Conservation (phyloP, 1,140 invertebrate species). For the Scylla paramamosain region DNA sequence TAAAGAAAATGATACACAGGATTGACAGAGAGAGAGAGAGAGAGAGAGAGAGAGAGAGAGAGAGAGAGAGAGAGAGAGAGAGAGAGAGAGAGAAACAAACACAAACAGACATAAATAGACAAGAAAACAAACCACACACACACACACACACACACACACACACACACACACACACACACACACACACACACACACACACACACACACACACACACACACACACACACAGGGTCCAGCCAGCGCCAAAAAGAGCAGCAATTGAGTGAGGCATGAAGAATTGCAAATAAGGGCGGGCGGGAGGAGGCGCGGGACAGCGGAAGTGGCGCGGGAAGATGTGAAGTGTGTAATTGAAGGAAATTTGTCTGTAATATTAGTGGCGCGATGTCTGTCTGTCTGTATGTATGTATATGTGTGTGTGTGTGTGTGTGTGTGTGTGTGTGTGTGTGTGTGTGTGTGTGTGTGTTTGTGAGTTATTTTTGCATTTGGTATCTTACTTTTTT, state of each 20-base stretch:
- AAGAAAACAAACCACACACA: too few species aligned
- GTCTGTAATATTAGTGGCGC: background rate
- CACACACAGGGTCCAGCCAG: background rate
- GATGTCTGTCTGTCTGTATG: background rate
- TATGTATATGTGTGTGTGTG: background rate
- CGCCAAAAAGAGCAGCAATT: constrained; percentile 37
- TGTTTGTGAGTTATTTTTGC: too few species aligned
- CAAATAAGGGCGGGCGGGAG: constrained; percentile 43
- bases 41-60: background rate
- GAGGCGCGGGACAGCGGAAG: too few species aligned
- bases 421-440: background rate
- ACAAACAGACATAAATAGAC: too few species aligned
- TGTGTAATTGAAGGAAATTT: too few species aligned
- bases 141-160: background rate
- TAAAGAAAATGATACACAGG: too few species aligned
- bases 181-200: background rate
- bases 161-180: background rate
- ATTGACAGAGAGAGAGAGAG: too few species aligned
- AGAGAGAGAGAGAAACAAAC: background rate
- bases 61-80: background rate
- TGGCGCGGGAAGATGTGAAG: too few species aligned
- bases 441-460: background rate
- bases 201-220: background rate
- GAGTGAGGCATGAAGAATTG: constrained; percentile 57
- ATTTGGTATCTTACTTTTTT: too few species aligned